These are phyloP conservation scores for Acridotheres tristis DNA, from an alignment of 2,797 vertebrate species.

Conservation along the genomic window DNA sequence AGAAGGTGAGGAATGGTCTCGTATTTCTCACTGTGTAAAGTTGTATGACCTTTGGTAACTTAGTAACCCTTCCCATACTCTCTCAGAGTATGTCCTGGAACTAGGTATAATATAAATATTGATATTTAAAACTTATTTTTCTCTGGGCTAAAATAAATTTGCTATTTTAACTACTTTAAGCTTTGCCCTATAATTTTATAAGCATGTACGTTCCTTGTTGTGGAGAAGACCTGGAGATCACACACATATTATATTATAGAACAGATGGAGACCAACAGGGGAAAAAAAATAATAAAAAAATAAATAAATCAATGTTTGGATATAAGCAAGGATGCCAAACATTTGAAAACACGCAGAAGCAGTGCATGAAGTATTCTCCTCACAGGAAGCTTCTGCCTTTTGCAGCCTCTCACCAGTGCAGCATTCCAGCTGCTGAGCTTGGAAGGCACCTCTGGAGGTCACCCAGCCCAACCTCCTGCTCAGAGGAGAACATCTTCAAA, in stretches of 20 bases:
- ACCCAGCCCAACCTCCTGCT: not conserved
- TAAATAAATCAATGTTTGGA: not conserved
- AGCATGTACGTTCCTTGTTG: not conserved
- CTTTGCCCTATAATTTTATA: not conserved
- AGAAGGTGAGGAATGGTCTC: too few relatives aligned
- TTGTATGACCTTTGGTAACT: too few relatives aligned
- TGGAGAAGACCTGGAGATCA: not conserved
- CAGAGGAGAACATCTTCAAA: not conserved
- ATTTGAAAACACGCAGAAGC: not conserved
- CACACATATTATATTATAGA: accelerated
- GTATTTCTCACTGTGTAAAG: too few relatives aligned
- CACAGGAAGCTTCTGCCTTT: not conserved
- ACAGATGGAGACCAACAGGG: not conserved
- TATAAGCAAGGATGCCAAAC: not conserved
- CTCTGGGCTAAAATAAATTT: not conserved
- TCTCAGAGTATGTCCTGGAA: too few relatives aligned
- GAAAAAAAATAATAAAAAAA: not conserved
- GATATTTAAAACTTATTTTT: not conserved
- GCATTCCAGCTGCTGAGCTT: not conserved
- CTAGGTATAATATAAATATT: not conserved
- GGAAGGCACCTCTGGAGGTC: not conserved
- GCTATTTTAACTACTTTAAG: not conserved
- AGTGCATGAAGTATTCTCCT: not conserved
- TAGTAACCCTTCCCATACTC: too few relatives aligned
- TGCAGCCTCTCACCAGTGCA: not conserved